Base-by-base conservation (phyloP, 92 coral and sea anemone genomes). In the Virgularia gustaviana region DNA sequence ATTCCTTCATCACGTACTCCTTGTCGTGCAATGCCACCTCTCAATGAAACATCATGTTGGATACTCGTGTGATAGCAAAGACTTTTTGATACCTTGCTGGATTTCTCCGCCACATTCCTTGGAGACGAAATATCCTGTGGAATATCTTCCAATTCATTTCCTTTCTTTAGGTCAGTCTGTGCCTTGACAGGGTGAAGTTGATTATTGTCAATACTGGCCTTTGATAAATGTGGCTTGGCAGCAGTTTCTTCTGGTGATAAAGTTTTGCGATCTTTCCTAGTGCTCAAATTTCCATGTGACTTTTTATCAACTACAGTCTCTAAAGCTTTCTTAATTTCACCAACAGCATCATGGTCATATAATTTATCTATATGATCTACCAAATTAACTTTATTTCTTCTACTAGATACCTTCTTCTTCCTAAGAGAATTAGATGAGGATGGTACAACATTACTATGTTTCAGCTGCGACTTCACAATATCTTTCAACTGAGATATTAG, bases 1-100 rank as follows among this genome's bases (percentile, higher is more conserved):
- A 68, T 68, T 61, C 75, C 75, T 43, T n/a, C 61, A 31, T 68
- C 75, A 6, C 51, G 16, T 16, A 68, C 75, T 9, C 61, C 75
- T 32, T 68, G 44, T 49, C 62, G 49, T 51, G 75, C 75, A 24
- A 68, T 68, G 44, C 75, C 75, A 5, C 75, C 75, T 49, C 19
- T 49, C 16, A 68, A 61, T 8, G 75, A 44, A 18, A 68, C 75
- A 27, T 68, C 75, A 68, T 49, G 31, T 49, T 68, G 75, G 0
- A 68, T 47, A 9, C 6, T 12, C 20, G 60, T 51, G 24, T 68
- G 75, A 32, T 68, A 32, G 51, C 75, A 68, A 25, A 45, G 49
- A 2, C 58, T 52, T 52, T 22, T 22, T 12, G 31, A 52, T n/a
- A n/a, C n/a, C n/a, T n/a, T n/a, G n/a, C n/a, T n/a, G n/a, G n/a